Conservation (phyloP, 2,113 vertebrate genomes). For the Ceyx cyanopectus region DNA sequence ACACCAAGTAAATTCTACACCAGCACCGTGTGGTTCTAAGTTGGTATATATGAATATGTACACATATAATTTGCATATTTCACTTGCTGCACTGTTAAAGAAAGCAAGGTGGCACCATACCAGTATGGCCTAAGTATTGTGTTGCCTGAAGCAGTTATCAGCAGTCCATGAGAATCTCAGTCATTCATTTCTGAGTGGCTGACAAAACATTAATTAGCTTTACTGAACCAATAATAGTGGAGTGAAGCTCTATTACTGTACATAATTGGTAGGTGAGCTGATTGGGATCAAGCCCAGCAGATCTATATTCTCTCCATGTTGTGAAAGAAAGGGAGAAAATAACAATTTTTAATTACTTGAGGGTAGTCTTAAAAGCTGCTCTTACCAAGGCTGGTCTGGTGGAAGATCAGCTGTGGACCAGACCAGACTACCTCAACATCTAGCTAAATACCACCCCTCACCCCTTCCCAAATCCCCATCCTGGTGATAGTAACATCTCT, state of each 20-base stretch:
- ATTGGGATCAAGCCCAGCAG: neutral
- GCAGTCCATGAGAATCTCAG: neutral
- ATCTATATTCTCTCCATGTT: neutral
- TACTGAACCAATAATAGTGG: neutral
- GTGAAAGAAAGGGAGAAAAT: neutral
- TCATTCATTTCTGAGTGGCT: neutral
- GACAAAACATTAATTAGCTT: conserved; percentile 6
- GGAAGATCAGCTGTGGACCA: neutral
- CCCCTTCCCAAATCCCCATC: neutral
- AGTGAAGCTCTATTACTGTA: neutral
- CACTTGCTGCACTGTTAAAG: neutral
- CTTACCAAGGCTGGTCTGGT: neutral
- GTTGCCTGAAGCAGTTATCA: neutral
- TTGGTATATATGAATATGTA: neutral
- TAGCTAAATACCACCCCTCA: neutral
- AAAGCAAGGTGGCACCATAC: neutral
- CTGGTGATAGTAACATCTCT: neutral
- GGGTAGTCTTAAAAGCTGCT: neutral
- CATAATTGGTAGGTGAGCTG: neutral
- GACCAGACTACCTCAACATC: fast-evolving
- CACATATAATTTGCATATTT: neutral
- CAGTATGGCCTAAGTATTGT: neutral
- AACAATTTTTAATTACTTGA: neutral
- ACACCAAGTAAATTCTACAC: neutral
- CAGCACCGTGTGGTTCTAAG: neutral